Evolutionary conservation across 64 coral and sea anemone species (phyloP), one percentile per base, ranked within the genome.

Genomic region (Montipora efflorescens): DNA sequence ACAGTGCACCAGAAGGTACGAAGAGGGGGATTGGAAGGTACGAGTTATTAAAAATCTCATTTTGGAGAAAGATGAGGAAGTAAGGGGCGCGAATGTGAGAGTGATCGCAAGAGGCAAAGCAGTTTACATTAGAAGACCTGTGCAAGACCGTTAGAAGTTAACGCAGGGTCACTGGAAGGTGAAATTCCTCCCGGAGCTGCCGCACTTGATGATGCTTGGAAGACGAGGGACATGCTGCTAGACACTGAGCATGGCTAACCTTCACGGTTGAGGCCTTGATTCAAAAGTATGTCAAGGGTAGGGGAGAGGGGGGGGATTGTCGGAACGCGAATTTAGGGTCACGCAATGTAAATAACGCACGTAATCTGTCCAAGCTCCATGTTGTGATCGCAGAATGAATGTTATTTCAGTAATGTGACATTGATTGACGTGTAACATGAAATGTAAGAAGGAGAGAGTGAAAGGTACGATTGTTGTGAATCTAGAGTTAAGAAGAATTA

Each of bases 1-100:
- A n/a, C 51, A 19, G 76, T 79, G 2, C 47, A 79, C 51, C 47
- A 79, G 76, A 51, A 51, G 76, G 76, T 0, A 47, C 51, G 76
- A 79, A 79, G 19, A 79, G 77, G 46, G 77, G 47, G 6, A 19
- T 16, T 79, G 77, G 77, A 79, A 79, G 77, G 18, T 79, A 19
- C 47, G 48, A 79, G 77, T 79, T 47, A 47, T 79, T n/a, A 4
- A 79, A n/a, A 43, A 47, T 16, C 46, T 79, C 47, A 79, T 52
- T 8, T 53, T 47, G 51, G 77, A 18, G 52, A 4, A 16, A 44
- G 45, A 76, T 36, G 8, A 76, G 14, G 70, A 28, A 5, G 70
- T 5, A 73, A 28, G 70, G 23, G 70, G 70, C n/a, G 70, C 70
- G 5, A 19, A 73, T 73, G n/a, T 73, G 5, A 73, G 70, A 16